Evolutionary conservation across 1,140 invertebrate genomes (phyloP).

Genomic region (Physella acuta): DNA sequence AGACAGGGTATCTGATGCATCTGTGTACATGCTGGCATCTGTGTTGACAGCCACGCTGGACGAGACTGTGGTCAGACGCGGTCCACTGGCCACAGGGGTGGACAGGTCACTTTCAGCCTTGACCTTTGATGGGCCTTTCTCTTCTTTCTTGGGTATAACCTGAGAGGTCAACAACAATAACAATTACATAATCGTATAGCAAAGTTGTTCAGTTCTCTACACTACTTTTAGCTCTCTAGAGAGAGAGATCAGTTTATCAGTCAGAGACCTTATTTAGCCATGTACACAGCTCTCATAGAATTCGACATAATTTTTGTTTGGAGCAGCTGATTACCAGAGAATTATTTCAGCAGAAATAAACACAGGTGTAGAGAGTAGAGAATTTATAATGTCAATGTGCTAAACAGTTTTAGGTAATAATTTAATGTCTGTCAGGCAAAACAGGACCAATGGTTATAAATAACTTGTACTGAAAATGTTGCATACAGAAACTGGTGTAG

Average conservation of each 20-base stretch:
- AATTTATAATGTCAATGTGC: no score
- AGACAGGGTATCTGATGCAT: not conserved
- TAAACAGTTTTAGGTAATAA: no score
- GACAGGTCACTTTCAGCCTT: not conserved
- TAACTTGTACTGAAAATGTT: no score
- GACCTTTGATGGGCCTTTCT: conserved; percentile 8
- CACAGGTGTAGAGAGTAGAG: no score
- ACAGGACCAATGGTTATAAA: no score
- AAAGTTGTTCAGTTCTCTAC: not conserved
- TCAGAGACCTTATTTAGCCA: not conserved
- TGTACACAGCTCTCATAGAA: not conserved
- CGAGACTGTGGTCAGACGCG: not conserved
- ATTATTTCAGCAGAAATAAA: no score
- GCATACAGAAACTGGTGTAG: no score
- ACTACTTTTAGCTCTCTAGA: not conserved
- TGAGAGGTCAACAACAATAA: not conserved
- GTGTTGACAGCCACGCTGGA: conserved; percentile 10
- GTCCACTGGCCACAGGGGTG: not conserved
- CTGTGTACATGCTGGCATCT: not conserved
- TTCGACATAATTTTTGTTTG: not conserved
- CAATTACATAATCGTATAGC: not conserved
- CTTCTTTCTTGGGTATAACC: conserved; percentile 20
- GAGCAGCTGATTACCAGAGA: not conserved
- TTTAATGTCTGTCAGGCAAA: no score
- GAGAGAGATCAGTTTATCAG: not conserved